Evolutionary conservation across 1,140 invertebrate species (phyloP), one percentile per base, ranked within the genome.

Genomic region (Drosophila bifasciata): DNA sequence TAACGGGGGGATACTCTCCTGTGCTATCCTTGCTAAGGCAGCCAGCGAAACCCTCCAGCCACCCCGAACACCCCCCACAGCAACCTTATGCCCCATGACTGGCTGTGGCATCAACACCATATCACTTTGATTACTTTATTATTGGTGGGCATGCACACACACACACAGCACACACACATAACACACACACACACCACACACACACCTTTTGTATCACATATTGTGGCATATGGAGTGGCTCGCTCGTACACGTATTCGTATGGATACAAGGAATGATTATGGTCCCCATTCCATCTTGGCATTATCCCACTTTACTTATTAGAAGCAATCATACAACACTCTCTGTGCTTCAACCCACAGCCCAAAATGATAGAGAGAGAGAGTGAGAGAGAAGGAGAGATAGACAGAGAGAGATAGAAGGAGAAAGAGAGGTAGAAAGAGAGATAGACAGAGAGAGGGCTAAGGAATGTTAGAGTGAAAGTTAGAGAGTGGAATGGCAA

Each of bases 91-190:
- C 17, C 45, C 6, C 23, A 19, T 21, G 36, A n/a, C 28, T 39
- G 36, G n/a, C 41, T 46, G 32, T 41, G 45, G 58, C 64, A 78
- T 84, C 80, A 84, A 86, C 80, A 86, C 80, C 80, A 86, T 86
- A 86, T 86, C 81, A 80, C 69, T 88, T 88, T 85, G 81, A 85
- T 85, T 85, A 80, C 81, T 85, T 85, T 85, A 85, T 88, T 85
- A 85, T 85, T 85, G 81, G 81, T 68, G 70, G 61, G 74, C 61
- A 59, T 53, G 55, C 74, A 77, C 55, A 58, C 32, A 25, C 6
- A n/a, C n/a, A n/a, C 46, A 28, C 21, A 50, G 45, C 16, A 13
- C 17, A 32, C 39, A n/a, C 16, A 56, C 53, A 16, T 19, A 3
- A 28, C 49, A 19, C 13, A n/a, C 57, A n/a, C 58, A 63, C 16